Conservation (phyloP, 2,797 vertebrate species). For the Fistularia tabacaria region DNA sequence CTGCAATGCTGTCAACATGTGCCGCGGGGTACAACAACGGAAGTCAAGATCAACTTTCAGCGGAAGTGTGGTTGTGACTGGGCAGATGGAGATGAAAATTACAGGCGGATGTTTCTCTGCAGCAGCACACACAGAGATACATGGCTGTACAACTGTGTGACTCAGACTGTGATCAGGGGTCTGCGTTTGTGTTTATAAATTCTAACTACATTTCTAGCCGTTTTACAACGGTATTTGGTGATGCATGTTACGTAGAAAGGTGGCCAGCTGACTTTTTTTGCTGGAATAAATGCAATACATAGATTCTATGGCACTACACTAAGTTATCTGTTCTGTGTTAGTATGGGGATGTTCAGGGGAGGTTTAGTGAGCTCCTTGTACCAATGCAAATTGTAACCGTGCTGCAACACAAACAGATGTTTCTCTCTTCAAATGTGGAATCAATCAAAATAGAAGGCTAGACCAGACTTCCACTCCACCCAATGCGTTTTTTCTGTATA, state of each 20-base stretch:
- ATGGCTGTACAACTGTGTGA: background rate
- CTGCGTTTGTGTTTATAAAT: background rate
- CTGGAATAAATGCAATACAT: no score
- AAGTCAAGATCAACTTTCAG: background rate
- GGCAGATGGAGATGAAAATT: background rate
- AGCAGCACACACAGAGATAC: background rate
- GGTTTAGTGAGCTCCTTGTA: no score
- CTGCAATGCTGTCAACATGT: no score
- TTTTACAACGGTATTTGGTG: no score
- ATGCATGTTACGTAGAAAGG: no score
- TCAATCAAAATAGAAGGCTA: conserved; percentile 8
- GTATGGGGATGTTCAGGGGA: no score
- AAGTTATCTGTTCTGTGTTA: no score
- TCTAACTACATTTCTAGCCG: no score
- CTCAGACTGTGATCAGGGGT: background rate
- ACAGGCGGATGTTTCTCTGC: conserved; percentile 15
- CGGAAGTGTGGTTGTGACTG: conserved; percentile 5
- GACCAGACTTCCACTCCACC: conserved; percentile 41
- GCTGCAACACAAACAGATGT: no score
- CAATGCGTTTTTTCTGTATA: conserved; percentile 22
- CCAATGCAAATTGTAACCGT: no score
- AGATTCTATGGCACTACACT: no score
- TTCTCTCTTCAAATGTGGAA: conserved; percentile 42
- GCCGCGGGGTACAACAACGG: background rate
- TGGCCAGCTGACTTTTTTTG: no score